phyloP scores from a whole-genome alignment of 2,888 invertebrate genomes.

The Calliphora vomitoria region DNA sequence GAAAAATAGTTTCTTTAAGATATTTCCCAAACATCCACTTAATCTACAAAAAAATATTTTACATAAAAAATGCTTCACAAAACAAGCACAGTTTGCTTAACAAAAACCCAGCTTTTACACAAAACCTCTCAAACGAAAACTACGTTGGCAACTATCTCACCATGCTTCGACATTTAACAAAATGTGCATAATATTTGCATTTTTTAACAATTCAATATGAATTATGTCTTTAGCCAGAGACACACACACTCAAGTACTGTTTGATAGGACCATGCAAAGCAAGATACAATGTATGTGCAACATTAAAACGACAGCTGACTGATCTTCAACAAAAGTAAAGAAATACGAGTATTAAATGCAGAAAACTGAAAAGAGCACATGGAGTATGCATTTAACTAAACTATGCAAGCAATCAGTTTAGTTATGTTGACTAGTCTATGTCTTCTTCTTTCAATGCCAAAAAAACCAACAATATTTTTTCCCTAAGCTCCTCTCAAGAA shows the following conservation, averaged over 20 bases:
- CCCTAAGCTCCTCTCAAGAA: conserved; percentile 12
- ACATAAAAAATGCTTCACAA: too few species aligned
- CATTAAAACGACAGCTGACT: conserved; percentile 70
- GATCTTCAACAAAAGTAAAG: conserved; percentile 63
- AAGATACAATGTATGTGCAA: conserved; percentile 40
- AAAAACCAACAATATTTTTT: conserved; percentile 1
- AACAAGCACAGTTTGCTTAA: too few species aligned
- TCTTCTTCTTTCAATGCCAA: conserved; percentile 25
- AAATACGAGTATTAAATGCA: conserved; percentile 26
- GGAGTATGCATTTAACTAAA: conserved; percentile 31
- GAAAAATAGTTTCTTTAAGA: too few species aligned
- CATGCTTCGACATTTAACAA: conserved; percentile 3
- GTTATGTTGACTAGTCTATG: conserved; percentile 27
- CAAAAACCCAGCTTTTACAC: too few species aligned
- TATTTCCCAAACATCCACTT: too few species aligned
- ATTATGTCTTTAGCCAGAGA: conserved; percentile 60
- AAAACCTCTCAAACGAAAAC: neutral
- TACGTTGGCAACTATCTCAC: conserved; percentile 4
- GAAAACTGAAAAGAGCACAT: neutral
- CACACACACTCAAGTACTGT: conserved; percentile 41
- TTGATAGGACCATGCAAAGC: conserved; percentile 26
- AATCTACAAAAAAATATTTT: too few species aligned
- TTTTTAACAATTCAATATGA: conserved; percentile 70
- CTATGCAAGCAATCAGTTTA: conserved; percentile 54
- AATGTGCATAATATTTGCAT: conserved; percentile 69